These are phyloP conservation scores for Nomada lathburiana DNA, from an alignment of 2,888 invertebrate genomes.

Conservation along the genomic window DNA sequence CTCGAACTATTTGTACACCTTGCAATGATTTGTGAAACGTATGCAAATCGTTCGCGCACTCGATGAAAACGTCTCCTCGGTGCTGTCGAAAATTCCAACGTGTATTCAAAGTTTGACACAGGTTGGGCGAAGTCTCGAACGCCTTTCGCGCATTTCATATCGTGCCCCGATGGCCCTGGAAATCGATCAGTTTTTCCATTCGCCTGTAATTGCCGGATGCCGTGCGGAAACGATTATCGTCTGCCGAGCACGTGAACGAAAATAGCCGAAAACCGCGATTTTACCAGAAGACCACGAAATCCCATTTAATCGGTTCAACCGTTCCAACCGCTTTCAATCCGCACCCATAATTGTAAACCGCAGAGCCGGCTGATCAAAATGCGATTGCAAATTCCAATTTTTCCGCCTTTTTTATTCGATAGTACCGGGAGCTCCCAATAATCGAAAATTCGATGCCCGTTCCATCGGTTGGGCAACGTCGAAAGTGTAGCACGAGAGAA, in stretches of 20 bases:
- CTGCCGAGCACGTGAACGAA: constrained; percentile 61
- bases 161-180: neutral
- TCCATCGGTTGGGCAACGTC: neutral
- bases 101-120: neutral
- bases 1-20: no score
- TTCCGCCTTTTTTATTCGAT: constrained; percentile 25
- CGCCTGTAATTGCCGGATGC: constrained; percentile 30
- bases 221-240: constrained; percentile 38
- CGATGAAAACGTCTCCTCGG: no score
- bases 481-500: neutral
- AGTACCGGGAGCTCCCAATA: neutral
- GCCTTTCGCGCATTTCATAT: constrained; percentile 3
- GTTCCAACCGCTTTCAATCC: constrained; percentile 60
- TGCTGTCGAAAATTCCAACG: no score
- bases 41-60: no score
- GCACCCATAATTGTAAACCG: constrained; percentile 61
- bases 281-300: constrained; percentile 65
- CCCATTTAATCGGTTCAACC: constrained; percentile 60
- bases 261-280: constrained; percentile 66
- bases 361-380: constrained; percentile 44
- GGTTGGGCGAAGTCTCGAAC: neutral
- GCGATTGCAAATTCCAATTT: constrained; percentile 24
- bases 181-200: constrained; percentile 30
- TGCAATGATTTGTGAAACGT: no score
- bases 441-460: neutral